Evolutionary conservation across 2,113 vertebrate species (phyloP).

Genomic region (Callospermophilus lateralis): DNA sequence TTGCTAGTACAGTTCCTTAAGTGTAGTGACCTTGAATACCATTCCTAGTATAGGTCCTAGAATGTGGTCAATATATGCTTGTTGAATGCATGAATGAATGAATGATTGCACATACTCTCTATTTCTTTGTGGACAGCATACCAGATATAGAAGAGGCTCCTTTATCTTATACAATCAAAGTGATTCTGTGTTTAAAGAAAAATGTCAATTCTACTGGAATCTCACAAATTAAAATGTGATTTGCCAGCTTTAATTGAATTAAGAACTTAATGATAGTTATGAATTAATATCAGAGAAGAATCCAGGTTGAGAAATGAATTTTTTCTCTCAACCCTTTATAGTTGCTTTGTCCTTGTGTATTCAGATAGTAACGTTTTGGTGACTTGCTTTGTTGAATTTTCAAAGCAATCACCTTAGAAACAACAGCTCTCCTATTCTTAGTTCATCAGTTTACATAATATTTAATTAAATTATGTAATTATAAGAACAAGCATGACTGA

Average conservation of each 20-base stretch:
- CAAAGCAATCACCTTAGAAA: slow-evolving; percentile 51
- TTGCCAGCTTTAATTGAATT: not conserved
- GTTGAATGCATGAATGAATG: not conserved
- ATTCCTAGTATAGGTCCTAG: not conserved
- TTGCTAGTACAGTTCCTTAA: not conserved
- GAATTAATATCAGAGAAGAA: slow-evolving; percentile 4
- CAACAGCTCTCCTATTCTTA: slow-evolving; percentile 4
- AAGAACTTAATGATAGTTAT: not conserved
- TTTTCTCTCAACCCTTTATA: not conserved
- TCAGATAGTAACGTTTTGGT: not conserved
- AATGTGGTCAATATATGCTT: not conserved
- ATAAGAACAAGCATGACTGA: slow-evolving; percentile 63
- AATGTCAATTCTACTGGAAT: not conserved
- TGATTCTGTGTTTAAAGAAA: not conserved
- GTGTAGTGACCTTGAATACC: not conserved
- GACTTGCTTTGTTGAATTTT: slow-evolving; percentile 41
- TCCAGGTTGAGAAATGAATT: not conserved
- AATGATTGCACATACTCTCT: not conserved
- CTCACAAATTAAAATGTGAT: not conserved
- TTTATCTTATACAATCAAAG: not conserved
- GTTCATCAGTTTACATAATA: slow-evolving; percentile 41
- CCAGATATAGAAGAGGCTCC: not conserved
- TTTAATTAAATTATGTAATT: slow-evolving; percentile 74
- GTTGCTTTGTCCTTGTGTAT: not conserved
- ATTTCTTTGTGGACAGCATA: not conserved